Base-by-base conservation (phyloP, 2,888 invertebrate species). In the Achlya flavicornis region DNA sequence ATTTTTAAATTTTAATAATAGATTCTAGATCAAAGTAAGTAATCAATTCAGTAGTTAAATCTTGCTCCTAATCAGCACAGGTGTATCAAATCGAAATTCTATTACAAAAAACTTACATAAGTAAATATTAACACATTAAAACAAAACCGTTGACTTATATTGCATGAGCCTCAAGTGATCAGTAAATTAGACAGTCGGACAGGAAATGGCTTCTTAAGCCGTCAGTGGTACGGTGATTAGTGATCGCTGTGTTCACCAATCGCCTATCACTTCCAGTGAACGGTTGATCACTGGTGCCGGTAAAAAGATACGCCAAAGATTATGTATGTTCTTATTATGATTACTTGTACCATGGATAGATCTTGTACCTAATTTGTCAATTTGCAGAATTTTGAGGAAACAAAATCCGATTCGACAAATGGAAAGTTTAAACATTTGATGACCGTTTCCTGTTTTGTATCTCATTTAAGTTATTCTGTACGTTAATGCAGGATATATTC, bases 201-300 rank as follows among this genome's bases (percentile, higher is more conserved):
- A 90, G 93, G 93, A 93, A 92, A 90, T 88, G 90, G 86, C 90
- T 92, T 92, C 92, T 93, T 93, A 93, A 76, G 80, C 91, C 90
- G 93, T 93, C 93, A 91, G 88, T 88, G 80, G 75, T 77, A 74
- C 81, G 73, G 87, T 90, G 91, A 92, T 92, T 91, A 91, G 91
- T 87, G 83, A 89, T 88, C 84, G 80, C 81, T 72, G 81, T 85
- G 88, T 91, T 91, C 88, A 87, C 84, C 80, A 81, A 84, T 85
- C 83, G 81, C 78, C 87, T 88, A 90, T 90, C 90, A 84, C 89
- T 84, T 82, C 81, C 79, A 77, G 84, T 82, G 85, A 88, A 86
- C 85, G 82, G 81, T 83, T 86, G 87, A 89, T 89, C 89, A 87
- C 81, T 85, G 84, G 86, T 83, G 84, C 80, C 76, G 76, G 84